phyloP scores from a whole-genome alignment of 2,797 vertebrate species.

The Artibeus lituratus region DNA sequence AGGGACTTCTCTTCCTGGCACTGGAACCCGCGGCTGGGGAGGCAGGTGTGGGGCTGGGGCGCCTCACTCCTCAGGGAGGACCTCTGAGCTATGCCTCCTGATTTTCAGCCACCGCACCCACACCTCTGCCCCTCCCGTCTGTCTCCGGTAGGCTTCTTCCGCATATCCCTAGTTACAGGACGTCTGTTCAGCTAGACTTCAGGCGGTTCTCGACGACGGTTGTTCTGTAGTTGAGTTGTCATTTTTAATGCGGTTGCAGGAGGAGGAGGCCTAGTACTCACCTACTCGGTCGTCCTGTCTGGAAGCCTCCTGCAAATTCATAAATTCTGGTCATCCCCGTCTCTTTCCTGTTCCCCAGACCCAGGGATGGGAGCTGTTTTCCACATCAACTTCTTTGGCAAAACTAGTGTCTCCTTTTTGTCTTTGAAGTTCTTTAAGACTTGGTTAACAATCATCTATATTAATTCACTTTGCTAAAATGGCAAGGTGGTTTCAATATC shows the following conservation, averaged over 20 bases:
- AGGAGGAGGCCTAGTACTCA: neutral
- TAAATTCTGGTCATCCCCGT: neutral
- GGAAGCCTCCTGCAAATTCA: neutral
- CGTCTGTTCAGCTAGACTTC: neutral
- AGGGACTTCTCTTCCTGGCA: too few relatives aligned
- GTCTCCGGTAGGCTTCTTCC: neutral
- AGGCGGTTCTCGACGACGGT: neutral
- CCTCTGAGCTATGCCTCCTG: neutral
- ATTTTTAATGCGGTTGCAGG: neutral
- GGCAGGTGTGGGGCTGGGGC: too few relatives aligned
- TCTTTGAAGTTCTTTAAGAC: neutral
- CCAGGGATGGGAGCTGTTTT: neutral
- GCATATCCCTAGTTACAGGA: neutral
- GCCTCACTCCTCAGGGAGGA: neutral
- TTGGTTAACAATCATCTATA: neutral
- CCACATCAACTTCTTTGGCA: too few relatives aligned
- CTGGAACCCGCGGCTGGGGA: too few relatives aligned
- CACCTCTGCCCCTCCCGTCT: too few relatives aligned
- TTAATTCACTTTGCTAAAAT: neutral
- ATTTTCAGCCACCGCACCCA: neutral
- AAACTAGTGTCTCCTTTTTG: neutral
- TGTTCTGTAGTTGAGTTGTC: neutral
- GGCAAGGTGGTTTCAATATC: neutral
- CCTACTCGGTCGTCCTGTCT: neutral
- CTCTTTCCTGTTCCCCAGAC: neutral